phyloP scores from a whole-genome alignment of 2,888 invertebrate genomes.

The Cephus spinipes region DNA sequence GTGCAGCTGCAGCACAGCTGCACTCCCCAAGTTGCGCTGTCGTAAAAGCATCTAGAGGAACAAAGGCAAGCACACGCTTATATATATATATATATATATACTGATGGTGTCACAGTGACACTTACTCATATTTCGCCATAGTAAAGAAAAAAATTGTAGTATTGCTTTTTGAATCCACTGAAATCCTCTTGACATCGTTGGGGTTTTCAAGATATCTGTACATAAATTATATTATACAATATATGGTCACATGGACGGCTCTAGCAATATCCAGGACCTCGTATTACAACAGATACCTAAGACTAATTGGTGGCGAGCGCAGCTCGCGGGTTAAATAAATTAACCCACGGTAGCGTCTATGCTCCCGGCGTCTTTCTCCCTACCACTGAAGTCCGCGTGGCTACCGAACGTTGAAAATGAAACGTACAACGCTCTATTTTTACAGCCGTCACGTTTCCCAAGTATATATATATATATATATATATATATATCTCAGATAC shows the following conservation, averaged over 20 bases:
- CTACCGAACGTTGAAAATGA: background rate
- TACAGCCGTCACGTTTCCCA: background rate
- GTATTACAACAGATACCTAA: slow-evolving; percentile 9
- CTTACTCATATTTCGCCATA: slow-evolving; percentile 35
- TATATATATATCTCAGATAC: background rate
- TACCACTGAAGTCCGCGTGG: background rate
- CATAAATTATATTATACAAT: background rate
- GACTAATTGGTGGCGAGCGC: slow-evolving; percentile 29
- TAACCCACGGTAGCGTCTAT: slow-evolving; percentile 43
- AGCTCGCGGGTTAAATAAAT: slow-evolving; percentile 58
- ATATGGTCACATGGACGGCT: background rate
- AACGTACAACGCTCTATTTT: background rate
- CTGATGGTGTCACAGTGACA: slow-evolving; percentile 14
- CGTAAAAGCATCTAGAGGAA: slow-evolving; percentile 10
- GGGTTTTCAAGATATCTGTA: background rate
- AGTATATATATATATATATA: background rate
- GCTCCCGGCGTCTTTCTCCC: background rate
- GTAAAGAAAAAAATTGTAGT: background rate
- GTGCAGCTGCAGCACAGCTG: background rate
- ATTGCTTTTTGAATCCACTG: background rate
- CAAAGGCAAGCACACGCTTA: slow-evolving; percentile 17
- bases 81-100: background rate
- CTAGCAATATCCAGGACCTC: background rate
- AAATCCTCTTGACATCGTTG: background rate
- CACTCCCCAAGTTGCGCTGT: background rate